Percentiles rank a stretch among this genome's conserved stretches.
Conservation (phyloP, 2,113 vertebrate genomes). For the Vulpes vulpes region DNA sequence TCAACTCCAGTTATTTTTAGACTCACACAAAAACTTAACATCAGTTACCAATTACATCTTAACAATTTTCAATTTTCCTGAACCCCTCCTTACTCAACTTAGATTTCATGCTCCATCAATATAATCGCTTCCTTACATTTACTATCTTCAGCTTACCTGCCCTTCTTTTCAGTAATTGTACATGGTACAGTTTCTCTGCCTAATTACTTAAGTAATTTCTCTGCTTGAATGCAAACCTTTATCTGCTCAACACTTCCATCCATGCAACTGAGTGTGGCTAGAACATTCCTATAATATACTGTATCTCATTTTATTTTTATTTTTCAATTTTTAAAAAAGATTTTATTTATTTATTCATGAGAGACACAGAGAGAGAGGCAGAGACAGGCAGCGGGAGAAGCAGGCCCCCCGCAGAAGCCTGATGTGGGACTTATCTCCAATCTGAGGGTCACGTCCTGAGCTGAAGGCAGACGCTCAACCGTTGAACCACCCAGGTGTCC, state of each 20-base stretch:
- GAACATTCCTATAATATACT: not conserved
- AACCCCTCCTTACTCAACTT: not conserved
- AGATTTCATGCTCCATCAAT: not conserved
- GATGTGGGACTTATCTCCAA: no score
- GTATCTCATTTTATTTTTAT: no score
- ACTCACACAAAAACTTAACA: not conserved
- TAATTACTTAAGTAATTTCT: not conserved
- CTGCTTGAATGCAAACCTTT: not conserved
- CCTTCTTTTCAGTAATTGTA: not conserved
- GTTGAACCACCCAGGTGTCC: no score
- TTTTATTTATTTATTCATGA: no score
- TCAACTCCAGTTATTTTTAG: not conserved
- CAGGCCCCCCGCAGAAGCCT: no score
- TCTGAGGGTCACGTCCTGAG: no score
- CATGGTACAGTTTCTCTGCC: not conserved
- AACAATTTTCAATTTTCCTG: slow-evolving; percentile 5
- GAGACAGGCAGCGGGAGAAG: no score
- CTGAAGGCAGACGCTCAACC: no score
- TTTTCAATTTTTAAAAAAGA: no score
- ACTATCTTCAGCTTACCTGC: not conserved
- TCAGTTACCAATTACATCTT: not conserved
- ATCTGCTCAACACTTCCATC: not conserved
- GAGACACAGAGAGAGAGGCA: no score
- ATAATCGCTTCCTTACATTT: not conserved
- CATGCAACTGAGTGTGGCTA: not conserved